Percentiles rank a stretch among this genome's conserved stretches.
Conservation (phyloP, 2,113 vertebrate species). For the Corythaeola cristata region DNA sequence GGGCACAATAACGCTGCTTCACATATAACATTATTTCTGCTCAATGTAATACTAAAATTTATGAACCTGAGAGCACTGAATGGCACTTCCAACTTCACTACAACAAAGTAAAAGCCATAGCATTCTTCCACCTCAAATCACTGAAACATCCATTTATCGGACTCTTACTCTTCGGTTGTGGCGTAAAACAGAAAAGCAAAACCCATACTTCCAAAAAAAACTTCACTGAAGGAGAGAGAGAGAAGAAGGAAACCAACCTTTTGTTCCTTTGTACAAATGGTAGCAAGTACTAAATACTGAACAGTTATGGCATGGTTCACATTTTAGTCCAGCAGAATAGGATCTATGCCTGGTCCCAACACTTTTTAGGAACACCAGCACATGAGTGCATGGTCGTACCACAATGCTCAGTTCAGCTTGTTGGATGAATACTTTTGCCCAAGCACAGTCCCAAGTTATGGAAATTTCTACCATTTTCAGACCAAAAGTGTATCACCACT, state of each 20-base stretch:
- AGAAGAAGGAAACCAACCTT: neutral
- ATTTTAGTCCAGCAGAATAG: neutral
- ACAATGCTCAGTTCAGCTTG: neutral
- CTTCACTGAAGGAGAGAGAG: neutral
- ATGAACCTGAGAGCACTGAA: neutral
- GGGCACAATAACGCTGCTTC: neutral
- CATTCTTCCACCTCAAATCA: neutral
- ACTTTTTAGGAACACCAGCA: neutral
- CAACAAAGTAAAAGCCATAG: neutral
- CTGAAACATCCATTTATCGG: neutral
- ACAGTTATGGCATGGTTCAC: neutral
- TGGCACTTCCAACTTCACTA: neutral
- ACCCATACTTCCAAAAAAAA: neutral
- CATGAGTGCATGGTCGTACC: too few relatives aligned
- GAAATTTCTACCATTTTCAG: neutral
- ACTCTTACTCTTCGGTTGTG: neutral
- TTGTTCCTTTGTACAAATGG: neutral
- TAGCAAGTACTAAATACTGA: neutral
- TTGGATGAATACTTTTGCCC: neutral
- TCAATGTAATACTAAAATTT: neutral
- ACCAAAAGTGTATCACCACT: neutral
- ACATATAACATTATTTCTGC: neutral
- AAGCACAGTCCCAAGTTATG: neutral
- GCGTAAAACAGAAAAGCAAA: neutral
- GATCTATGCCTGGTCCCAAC: neutral